These are phyloP conservation scores for Thamnaconus septentrionalis DNA, from an alignment of 2,113 vertebrate genomes.

Conservation along the genomic window DNA sequence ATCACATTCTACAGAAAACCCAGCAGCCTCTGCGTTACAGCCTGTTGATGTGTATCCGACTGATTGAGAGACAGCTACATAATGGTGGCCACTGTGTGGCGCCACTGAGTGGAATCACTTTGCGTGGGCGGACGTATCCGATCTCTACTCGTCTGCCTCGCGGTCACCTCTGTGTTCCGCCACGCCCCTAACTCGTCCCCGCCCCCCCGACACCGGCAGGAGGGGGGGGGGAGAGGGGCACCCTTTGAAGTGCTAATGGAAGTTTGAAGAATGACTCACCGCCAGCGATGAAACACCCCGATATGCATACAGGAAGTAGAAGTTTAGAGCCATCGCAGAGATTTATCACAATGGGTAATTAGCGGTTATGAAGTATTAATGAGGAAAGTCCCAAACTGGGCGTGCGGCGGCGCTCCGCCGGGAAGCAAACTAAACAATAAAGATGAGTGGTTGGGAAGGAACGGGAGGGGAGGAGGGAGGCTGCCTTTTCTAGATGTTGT, in stretches of 20 bases:
- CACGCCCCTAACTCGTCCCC: too few relatives aligned
- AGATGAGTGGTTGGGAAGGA: constrained; percentile 13
- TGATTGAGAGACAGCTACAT: too few relatives aligned
- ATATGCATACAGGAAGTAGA: constrained; percentile 27
- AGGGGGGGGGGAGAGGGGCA: constrained; percentile 19
- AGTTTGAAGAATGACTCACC: constrained; percentile 54
- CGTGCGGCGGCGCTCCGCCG: constrained; percentile 10
- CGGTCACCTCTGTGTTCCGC: too few relatives aligned
- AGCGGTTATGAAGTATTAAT: constrained; percentile 47
- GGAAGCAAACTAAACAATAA: constrained; percentile 32
- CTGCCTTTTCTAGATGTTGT: too few relatives aligned
- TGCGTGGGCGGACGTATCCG: too few relatives aligned
- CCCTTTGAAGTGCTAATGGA: constrained; percentile 54
- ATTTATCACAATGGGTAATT: constrained; percentile 47
- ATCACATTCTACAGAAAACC: too few relatives aligned
- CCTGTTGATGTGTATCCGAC: too few relatives aligned
- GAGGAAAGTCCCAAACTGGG: constrained; percentile 44
- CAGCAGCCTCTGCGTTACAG: too few relatives aligned
- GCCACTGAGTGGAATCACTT: too few relatives aligned
- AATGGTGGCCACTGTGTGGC: too few relatives aligned
- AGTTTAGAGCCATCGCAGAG: constrained; percentile 34
- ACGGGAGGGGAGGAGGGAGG: neutral
- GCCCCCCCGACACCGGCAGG: too few relatives aligned
- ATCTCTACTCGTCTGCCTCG: too few relatives aligned
- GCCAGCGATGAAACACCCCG: neutral